phyloP scores from a whole-genome alignment of 2,888 invertebrate species.

The Bombylius major region DNA sequence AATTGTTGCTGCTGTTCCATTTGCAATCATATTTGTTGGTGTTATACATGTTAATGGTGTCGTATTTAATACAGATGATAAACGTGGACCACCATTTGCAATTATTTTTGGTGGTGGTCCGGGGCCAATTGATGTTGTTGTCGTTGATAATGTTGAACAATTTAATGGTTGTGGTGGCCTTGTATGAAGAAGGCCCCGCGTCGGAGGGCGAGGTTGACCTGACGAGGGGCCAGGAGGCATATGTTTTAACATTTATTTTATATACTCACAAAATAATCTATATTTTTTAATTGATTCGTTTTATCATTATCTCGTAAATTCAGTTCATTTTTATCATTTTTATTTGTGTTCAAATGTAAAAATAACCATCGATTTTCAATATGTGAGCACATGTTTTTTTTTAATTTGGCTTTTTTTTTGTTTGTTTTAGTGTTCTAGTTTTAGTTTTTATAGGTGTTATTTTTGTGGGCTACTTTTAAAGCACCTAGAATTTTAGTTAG shows the following conservation, averaged over 20 bases:
- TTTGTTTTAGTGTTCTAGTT: no score
- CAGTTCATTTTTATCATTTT: background rate
- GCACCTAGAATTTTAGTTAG: no score
- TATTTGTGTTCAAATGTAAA: constrained; percentile 1
- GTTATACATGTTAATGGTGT: constrained; percentile 25
- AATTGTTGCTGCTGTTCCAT: constrained; percentile 19
- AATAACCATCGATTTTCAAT: constrained; percentile 2
- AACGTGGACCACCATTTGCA: constrained; percentile 33
- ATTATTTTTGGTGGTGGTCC: constrained; percentile 18
- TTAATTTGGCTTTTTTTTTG: background rate
- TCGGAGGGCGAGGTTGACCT: constrained; percentile 26
- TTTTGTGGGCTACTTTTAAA: no score
- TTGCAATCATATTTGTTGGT: constrained; percentile 19
- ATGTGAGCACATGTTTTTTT: constrained; percentile 5
- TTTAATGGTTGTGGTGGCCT: constrained; percentile 49
- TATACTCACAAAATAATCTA: background rate
- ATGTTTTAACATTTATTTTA: constrained; percentile 22
- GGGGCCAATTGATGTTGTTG: constrained; percentile 8
- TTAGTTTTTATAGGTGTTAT: no score
- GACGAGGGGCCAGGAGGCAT: constrained; percentile 28
- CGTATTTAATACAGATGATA: constrained; percentile 28
- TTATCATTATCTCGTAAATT: background rate
- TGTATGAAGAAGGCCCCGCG: constrained; percentile 23
- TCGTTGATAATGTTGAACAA: constrained; percentile 45
- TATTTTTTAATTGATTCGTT: background rate